These are phyloP conservation scores for Acrocephalus arundinaceus DNA, from an alignment of 2,113 vertebrate genomes.

Conservation along the genomic window DNA sequence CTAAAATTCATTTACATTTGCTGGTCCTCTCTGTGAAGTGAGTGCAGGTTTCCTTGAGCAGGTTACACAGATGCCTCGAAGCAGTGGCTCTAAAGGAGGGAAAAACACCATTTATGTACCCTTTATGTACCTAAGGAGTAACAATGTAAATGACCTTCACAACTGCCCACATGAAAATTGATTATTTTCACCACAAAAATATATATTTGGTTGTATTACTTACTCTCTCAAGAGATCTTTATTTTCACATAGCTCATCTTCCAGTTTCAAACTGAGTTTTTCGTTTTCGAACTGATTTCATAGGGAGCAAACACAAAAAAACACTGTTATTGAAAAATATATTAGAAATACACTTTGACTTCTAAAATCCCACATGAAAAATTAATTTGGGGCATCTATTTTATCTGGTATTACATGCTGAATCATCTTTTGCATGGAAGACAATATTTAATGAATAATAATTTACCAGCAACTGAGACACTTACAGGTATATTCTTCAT, in stretches of 20 bases:
- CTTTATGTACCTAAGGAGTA: not conserved
- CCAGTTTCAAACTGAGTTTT: slow-evolving; percentile 88
- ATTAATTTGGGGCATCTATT: not conserved
- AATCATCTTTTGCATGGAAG: not conserved
- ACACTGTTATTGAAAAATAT: slow-evolving; percentile 33
- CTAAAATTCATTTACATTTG: slow-evolving; percentile 81
- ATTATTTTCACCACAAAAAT: not conserved
- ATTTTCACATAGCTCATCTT: slow-evolving; percentile 89
- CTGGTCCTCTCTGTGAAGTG: slow-evolving; percentile 85
- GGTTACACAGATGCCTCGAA: slow-evolving; percentile 86
- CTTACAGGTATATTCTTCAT: not conserved
- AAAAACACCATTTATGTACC: not conserved
- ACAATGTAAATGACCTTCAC: not conserved
- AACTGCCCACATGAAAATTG: not conserved
- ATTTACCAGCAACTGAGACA: not conserved
- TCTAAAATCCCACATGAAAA: not conserved
- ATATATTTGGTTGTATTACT: slow-evolving; percentile 40
- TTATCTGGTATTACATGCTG: not conserved
- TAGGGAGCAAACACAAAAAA: slow-evolving; percentile 6
- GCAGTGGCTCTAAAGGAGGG: slow-evolving; percentile 77
- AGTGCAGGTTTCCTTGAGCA: slow-evolving; percentile 89
- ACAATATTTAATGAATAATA: not conserved
- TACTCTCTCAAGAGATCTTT: slow-evolving; percentile 90
- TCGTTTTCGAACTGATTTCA: slow-evolving; percentile 90
- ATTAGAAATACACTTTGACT: not conserved